phyloP scores from a whole-genome alignment of 2,797 vertebrate genomes.

The Poecile montanus region DNA sequence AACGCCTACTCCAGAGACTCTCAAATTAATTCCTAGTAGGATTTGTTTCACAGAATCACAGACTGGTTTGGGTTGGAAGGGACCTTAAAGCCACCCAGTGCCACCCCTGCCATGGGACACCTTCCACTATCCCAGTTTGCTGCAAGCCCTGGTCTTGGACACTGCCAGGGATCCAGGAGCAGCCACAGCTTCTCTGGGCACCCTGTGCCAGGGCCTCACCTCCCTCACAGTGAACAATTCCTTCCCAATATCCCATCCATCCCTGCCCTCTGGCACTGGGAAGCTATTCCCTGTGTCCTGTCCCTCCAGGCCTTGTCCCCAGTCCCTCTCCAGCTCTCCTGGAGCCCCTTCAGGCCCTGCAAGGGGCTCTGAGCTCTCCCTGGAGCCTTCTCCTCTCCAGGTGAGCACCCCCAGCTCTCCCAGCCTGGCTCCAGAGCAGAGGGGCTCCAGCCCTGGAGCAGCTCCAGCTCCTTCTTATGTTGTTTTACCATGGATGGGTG shows the following conservation, averaged over 20 bases:
- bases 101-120: background rate
- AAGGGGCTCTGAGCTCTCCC: background rate
- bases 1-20: background rate
- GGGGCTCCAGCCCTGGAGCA: background rate
- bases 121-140: rapidly evolving
- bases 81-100: background rate
- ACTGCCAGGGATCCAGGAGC: background rate
- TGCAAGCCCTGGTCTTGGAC: background rate
- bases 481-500: background rate
- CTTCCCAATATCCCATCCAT: rapidly evolving
- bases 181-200: background rate
- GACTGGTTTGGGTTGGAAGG: background rate
- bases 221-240: rapidly evolving
- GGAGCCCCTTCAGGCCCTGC: background rate
- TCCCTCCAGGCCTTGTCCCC: background rate
- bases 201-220: rapidly evolving
- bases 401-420: background rate
- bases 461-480: rapidly evolving
- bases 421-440: background rate
- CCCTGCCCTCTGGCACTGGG: background rate
- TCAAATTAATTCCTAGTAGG: background rate
- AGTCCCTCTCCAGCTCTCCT: background rate
- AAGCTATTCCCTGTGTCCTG: background rate
- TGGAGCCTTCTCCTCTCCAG: background rate
- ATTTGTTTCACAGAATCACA: background rate